Evolutionary conservation across 2,113 vertebrate genomes (phyloP).

Genomic region (Dermatemys mawii): DNA sequence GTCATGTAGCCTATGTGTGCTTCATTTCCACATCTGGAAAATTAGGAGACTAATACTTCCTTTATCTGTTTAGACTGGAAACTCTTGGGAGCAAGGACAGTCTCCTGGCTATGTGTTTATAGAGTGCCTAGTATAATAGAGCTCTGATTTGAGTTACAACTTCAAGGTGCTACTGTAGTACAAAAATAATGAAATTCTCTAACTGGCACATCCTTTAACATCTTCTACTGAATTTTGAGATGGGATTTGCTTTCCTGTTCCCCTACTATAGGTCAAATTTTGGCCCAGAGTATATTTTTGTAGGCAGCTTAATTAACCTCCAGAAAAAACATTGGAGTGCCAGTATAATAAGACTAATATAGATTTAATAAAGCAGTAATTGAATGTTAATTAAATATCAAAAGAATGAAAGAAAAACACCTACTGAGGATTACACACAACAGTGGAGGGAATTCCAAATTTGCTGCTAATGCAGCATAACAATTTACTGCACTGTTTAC

Average conservation of each 20-base stretch:
- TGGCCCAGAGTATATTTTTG: background rate
- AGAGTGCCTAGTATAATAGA: background rate
- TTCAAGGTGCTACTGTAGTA: background rate
- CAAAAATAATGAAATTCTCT: background rate
- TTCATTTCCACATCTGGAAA: background rate
- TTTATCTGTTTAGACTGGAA: background rate
- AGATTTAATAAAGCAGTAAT: background rate
- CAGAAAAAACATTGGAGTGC: accelerated
- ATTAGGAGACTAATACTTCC: background rate
- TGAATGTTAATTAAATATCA: background rate
- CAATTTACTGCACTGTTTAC: background rate
- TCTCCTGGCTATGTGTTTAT: background rate
- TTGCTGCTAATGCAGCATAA: background rate
- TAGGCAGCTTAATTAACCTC: background rate
- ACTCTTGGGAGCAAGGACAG: background rate
- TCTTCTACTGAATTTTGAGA: background rate
- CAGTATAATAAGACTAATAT: background rate
- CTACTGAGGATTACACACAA: background rate
- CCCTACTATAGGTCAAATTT: background rate
- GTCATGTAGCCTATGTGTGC: background rate
- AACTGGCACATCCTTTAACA: background rate
- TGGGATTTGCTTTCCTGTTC: background rate
- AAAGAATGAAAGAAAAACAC: background rate
- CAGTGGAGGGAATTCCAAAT: background rate
- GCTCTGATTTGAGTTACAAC: background rate